Evolutionary conservation across 2,113 vertebrate species (phyloP).

Genomic region (Gambusia affinis): DNA sequence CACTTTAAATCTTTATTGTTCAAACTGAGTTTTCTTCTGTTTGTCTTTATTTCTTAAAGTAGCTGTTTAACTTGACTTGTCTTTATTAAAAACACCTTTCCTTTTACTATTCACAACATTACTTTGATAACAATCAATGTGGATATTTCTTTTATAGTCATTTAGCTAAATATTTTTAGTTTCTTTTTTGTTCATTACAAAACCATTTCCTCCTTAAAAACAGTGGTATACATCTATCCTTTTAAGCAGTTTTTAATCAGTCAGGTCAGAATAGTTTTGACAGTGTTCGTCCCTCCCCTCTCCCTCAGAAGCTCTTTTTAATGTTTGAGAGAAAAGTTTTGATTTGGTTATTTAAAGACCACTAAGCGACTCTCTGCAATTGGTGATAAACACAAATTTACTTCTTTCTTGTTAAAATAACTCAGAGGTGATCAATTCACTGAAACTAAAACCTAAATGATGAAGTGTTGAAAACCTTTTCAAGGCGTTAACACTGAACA

Average conservation of each 20-base stretch:
- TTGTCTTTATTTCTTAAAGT: not conserved
- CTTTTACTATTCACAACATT: not conserved
- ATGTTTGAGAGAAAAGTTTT: not conserved
- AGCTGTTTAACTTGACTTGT: too few species aligned
- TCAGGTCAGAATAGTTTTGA: not conserved
- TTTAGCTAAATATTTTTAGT: not conserved
- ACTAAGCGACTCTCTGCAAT: not conserved
- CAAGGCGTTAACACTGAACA: too few species aligned
- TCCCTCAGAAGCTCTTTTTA: not conserved
- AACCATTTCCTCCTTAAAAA: not conserved
- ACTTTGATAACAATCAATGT: not conserved
- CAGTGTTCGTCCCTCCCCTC: not conserved
- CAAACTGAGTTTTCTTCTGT: too few species aligned
- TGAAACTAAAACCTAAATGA: too few species aligned
- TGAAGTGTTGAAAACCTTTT: too few species aligned
- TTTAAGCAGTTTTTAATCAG: not conserved
- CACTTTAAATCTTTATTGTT: too few species aligned
- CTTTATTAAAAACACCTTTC: too few species aligned
- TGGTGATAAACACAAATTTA: not conserved
- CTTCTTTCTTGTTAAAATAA: not conserved
- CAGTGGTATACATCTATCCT: not conserved
- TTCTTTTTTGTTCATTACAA: not conserved
- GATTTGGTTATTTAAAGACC: not conserved
- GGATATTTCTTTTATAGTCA: not conserved
- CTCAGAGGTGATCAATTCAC: not conserved